A percentile compares a stretch with the other conserved stretches of the same genome.
Evolutionary conservation across 2,797 vertebrate species (phyloP).

Genomic region (Saguinus oedipus): DNA sequence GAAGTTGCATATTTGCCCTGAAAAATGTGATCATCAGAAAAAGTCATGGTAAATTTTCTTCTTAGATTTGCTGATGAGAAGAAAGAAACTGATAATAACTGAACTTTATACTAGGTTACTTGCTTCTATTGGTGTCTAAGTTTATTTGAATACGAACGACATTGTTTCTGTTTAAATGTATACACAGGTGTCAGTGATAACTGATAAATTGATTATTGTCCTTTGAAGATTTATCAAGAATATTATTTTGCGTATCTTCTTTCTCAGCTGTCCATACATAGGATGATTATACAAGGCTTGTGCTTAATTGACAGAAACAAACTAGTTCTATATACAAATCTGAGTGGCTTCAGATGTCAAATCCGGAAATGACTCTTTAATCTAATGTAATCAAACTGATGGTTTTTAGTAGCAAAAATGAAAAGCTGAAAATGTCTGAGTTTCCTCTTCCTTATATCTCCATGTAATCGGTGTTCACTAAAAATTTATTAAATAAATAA

Average conservation of each 20-base stretch:
- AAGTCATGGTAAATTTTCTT: background rate
- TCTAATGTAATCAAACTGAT: background rate
- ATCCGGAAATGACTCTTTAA: background rate
- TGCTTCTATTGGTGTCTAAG: background rate
- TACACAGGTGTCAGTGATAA: background rate
- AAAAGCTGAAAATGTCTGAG: background rate
- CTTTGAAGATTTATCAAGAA: background rate
- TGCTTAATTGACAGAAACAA: background rate
- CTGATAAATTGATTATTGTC: background rate
- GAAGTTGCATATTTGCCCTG: background rate
- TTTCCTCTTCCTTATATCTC: background rate
- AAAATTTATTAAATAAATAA: slow-evolving; percentile 34
- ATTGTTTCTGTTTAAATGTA: background rate
- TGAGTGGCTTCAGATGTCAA: background rate
- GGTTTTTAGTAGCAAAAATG: background rate
- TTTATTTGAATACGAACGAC: background rate
- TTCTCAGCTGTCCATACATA: background rate
- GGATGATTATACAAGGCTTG: background rate
- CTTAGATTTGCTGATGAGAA: background rate
- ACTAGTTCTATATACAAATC: background rate
- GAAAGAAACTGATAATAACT: background rate
- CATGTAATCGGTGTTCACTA: background rate
- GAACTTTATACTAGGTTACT: background rate
- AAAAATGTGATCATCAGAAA: background rate
- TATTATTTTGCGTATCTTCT: background rate